Evolutionary conservation across 2,113 vertebrate genomes (phyloP).

Genomic region (Sminthopsis crassicaudata): DNA sequence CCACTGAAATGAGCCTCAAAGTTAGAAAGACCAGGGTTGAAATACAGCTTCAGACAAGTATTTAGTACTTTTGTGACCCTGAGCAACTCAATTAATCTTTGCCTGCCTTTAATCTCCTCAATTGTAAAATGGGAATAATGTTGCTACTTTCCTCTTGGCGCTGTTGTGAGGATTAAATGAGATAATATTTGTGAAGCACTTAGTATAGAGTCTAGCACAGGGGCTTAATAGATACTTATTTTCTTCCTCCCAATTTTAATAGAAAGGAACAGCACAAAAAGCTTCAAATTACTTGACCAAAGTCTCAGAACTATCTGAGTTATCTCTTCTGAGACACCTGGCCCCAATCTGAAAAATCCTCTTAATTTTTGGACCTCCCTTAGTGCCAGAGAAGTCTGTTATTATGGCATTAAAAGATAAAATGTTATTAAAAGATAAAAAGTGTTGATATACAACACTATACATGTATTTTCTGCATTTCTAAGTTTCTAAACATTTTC

Average conservation of each 20-base stretch:
- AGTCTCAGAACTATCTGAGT: not conserved
- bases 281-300: not conserved
- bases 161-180: not conserved
- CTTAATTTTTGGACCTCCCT: not conserved
- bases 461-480: not conserved
- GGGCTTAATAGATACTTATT: not conserved
- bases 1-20: not conserved
- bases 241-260: not conserved
- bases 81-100: not conserved
- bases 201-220: not conserved
- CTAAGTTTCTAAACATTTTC: not conserved
- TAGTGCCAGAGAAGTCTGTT: not conserved
- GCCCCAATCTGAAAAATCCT: not conserved
- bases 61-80: not conserved
- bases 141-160: not conserved
- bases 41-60: not conserved
- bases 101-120: not conserved
- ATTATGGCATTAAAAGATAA: not conserved
- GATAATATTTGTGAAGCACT: not conserved
- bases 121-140: not conserved
- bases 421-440: too few relatives aligned
- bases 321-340: not conserved
- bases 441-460: not conserved
- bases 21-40: not conserved
- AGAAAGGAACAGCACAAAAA: not conserved